These are phyloP conservation scores for Leptinotarsa texana DNA, from an alignment of 1,140 invertebrate species.

Conservation along the genomic window DNA sequence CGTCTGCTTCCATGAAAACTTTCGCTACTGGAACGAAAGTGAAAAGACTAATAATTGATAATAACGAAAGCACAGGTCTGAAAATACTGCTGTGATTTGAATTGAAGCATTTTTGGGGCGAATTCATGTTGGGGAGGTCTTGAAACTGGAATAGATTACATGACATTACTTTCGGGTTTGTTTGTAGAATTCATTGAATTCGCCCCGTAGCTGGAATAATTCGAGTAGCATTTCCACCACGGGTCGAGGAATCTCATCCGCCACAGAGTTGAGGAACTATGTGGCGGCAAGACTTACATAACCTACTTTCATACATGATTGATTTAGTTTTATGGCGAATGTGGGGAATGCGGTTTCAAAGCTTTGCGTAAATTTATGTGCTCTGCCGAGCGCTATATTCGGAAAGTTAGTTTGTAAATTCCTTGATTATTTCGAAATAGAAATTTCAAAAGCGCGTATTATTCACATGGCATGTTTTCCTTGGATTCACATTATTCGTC, in stretches of 20 bases:
- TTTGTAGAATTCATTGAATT: too few relatives aligned
- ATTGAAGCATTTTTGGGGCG: too few relatives aligned
- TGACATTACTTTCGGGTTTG: too few relatives aligned
- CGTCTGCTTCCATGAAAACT: too few relatives aligned
- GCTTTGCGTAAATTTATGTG: slow-evolving; percentile 28
- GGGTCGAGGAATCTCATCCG: slow-evolving; percentile 23
- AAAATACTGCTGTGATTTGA: too few relatives aligned
- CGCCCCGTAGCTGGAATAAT: not conserved
- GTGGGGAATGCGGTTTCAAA: slow-evolving; percentile 29
- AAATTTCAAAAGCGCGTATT: slow-evolving; percentile 20
- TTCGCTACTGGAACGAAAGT: too few relatives aligned
- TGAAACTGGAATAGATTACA: too few relatives aligned
- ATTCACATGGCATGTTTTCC: slow-evolving; percentile 12
- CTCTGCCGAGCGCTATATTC: slow-evolving; percentile 14
- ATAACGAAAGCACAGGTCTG: too few relatives aligned
- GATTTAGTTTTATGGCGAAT: slow-evolving; percentile 34
- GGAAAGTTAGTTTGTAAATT: slow-evolving; percentile 22
- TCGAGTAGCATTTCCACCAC: not conserved
- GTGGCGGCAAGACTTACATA: slow-evolving; percentile 23
- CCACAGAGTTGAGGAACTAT: slow-evolving; percentile 30
- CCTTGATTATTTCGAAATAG: slow-evolving; percentile 16
- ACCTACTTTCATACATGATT: slow-evolving; percentile 36
- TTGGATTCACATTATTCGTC: not conserved
- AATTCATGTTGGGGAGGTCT: too few relatives aligned
- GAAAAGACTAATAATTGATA: too few relatives aligned